Evolutionary conservation across 2,888 invertebrate genomes (phyloP).

Genomic region (Halictus quadricinctus): DNA sequence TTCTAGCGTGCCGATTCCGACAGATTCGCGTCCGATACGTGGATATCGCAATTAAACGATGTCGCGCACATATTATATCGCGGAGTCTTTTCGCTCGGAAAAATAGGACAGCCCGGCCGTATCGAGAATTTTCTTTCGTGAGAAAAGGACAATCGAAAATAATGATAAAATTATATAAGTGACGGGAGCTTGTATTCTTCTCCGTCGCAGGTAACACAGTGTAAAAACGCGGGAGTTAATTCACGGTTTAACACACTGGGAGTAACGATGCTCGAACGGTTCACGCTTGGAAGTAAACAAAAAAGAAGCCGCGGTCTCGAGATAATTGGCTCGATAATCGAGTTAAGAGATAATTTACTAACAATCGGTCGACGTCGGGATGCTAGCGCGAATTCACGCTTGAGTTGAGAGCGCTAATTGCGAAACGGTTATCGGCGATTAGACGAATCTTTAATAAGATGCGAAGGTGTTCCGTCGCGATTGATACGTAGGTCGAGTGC

Average conservation of each 20-base stretch:
- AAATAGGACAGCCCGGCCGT: background rate
- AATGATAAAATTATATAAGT: constrained; percentile 2
- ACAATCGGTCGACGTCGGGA: background rate
- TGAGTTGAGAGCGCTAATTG: background rate
- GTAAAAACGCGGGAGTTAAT: background rate
- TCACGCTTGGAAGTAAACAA: background rate
- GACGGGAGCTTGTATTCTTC: background rate
- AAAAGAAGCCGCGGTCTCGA: background rate
- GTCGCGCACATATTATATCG: background rate
- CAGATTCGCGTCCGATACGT: background rate
- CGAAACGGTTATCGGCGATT: constrained; percentile 11
- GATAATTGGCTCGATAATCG: background rate
- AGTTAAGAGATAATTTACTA: constrained; percentile 1
- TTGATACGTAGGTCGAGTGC: constrained; percentile 6
- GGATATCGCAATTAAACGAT: background rate
- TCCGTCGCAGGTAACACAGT: background rate
- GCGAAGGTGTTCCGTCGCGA: background rate
- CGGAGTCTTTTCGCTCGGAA: background rate
- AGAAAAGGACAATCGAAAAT: background rate
- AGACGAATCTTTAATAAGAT: constrained; percentile 17
- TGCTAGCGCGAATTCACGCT: background rate
- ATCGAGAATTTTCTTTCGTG: background rate
- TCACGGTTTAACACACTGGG: background rate
- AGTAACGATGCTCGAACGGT: background rate
- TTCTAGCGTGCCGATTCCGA: background rate